A percentile compares a stretch with the other conserved stretches of the same genome.
phyloP scores from a whole-genome alignment of 2,113 vertebrate genomes.

The Cercocebus atys region DNA sequence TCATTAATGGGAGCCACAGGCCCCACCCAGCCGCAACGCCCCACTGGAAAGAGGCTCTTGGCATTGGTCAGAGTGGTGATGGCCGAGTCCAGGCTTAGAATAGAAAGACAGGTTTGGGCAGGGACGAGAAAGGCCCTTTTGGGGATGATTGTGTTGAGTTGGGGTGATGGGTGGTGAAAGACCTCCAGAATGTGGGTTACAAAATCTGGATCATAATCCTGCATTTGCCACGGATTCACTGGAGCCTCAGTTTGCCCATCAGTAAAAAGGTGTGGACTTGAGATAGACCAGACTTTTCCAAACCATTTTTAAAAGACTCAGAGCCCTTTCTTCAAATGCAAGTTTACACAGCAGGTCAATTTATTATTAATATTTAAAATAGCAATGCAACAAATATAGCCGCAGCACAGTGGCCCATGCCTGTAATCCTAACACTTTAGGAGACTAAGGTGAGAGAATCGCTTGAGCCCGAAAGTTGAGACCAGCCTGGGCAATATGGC shows the following conservation, averaged over 20 bases:
- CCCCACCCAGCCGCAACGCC: not conserved
- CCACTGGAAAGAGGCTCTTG: not conserved
- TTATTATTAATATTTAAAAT: not conserved
- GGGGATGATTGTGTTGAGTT: not conserved
- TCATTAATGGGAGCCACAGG: not conserved
- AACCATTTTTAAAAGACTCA: not conserved
- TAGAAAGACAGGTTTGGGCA: not conserved
- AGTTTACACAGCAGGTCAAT: not conserved
- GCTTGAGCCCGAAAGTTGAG: not conserved
- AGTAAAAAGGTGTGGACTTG: not conserved
- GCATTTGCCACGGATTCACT: not conserved
- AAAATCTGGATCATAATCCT: too few relatives aligned
- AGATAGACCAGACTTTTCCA: not conserved
- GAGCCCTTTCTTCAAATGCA: not conserved
- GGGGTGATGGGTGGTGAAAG: not conserved
- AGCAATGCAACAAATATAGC: not conserved
- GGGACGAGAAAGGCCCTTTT: not conserved
- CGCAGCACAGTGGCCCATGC: not conserved
- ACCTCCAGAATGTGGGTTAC: not conserved
- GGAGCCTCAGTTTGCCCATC: not conserved
- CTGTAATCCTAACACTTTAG: not conserved
- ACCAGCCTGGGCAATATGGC: not conserved
- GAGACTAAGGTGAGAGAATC: not conserved
- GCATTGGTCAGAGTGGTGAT: not conserved
- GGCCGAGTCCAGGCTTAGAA: not conserved